These are phyloP conservation scores for Eulemur coronatus DNA, from an alignment of 2,797 vertebrate genomes.

Conservation along the genomic window DNA sequence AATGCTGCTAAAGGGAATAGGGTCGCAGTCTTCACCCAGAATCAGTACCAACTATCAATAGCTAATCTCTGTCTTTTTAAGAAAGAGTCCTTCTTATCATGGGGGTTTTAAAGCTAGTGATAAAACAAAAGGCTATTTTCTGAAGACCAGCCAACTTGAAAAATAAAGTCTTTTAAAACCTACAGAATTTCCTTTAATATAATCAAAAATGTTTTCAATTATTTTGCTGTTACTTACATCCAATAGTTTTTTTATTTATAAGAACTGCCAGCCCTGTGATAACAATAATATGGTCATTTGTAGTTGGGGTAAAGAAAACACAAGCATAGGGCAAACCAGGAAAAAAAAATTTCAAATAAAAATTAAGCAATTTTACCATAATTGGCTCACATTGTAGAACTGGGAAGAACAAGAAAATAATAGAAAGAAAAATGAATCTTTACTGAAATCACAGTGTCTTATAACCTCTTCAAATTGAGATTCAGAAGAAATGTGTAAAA, in stretches of 20 bases:
- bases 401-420: slow-evolving; percentile 1
- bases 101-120: slow-evolving; percentile 76
- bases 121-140: slow-evolving; percentile 81
- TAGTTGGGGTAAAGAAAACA: slow-evolving; percentile 22
- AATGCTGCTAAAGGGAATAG: slow-evolving; percentile 62
- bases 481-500: slow-evolving; percentile 4
- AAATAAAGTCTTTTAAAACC: slow-evolving; percentile 69
- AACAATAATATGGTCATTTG: not conserved
- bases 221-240: slow-evolving; percentile 49
- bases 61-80: slow-evolving; percentile 82
- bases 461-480: not conserved
- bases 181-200: slow-evolving; percentile 64
- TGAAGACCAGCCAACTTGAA: slow-evolving; percentile 62
- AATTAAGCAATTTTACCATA: slow-evolving; percentile 36
- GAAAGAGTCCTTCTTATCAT: slow-evolving; percentile 76
- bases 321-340: not conserved
- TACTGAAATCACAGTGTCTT: not conserved
- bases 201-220: slow-evolving; percentile 56
- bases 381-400: not conserved
- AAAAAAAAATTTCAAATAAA: slow-evolving; percentile 20
- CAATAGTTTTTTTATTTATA: slow-evolving; percentile 35
- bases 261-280: slow-evolving; percentile 38
- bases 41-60: slow-evolving; percentile 80
- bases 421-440: slow-evolving; percentile 21
- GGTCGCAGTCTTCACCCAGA: slow-evolving; percentile 71